Evolutionary conservation across 1,140 invertebrate species (phyloP), one percentile per base, ranked within the genome.

Genomic region (Temnothorax curvispinosus): DNA sequence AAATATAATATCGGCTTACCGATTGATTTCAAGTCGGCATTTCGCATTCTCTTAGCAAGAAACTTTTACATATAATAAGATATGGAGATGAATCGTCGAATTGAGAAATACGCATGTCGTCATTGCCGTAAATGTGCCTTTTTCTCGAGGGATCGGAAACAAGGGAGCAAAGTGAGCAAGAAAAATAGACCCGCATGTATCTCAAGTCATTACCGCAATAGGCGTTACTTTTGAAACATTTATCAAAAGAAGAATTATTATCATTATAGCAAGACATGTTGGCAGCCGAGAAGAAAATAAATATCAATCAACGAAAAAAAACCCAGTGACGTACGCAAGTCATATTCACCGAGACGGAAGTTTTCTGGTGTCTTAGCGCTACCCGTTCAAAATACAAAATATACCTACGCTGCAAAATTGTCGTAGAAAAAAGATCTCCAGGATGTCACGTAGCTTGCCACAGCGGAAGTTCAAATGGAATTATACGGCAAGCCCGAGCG

Each of bases 371-470:
- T 72, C 80, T 74, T 27, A 54, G 6, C 41, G 8, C 41, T 69
- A 69, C 58, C 52, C 32, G 54, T 54, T 50, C 32, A 13, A 84
- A 74, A 84, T 62, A 84, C 44, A 60, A 75, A 75, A 75, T 9
- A 75, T 27, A 27, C 50, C 65, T 47, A 72, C 52, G 65, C 56
- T 76, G 80, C 75, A 60, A 84, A 84, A 84, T 74, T 84, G 80
- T 84, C 69, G 54, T 18, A 38, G 52, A 50, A 84, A 84, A 80
- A 84, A 44, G n/a, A 74, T 84, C 69, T 60, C 32, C n/a, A 75
- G 44, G 82, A 75, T 75, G 81, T 76, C 89, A 90, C 90, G 90
- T 90, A 91, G 85, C 84, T 74, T 78, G 78, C 90, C 85, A 82
- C 78, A 77, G 60, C 85, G 89, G 85, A 91, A 91, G 77, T 75